Base-by-base conservation (phyloP, 2,888 invertebrate genomes). In the Chalcosyrphus nemorum region DNA sequence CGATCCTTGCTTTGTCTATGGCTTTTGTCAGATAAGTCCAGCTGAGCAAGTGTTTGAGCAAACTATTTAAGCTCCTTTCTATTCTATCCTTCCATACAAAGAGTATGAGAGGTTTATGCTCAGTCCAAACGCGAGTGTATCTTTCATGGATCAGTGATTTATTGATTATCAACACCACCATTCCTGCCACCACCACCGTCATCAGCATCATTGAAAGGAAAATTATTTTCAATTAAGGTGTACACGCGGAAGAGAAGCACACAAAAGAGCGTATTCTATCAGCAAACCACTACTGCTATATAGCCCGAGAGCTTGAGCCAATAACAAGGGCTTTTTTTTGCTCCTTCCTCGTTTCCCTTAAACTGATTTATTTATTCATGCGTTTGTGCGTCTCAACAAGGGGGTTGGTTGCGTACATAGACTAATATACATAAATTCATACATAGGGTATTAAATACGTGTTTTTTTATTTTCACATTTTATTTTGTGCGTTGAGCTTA, bases 321-420 rank as follows among this genome's bases (percentile, higher is more conserved):
- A 52, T 50, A 59, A 47, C 38, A 27, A 38, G 29, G n/a, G 1
- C n/a, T 4, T 17, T 21, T 47, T 43, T 5, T 29, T 15, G 41
- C 43, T 9, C 24, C 24, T 19, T 45, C 4, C 27, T 27, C 27
- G n/a, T 11, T 24, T 52, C 17, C 17, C 56, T 74, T 65, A 35
- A 74, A 56, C 43, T 63, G 43, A 63, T 74, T 74, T 74, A 74
- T 74, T 74, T 74, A 74, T 74, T 74, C 45, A 74, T 74, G 74
- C 74, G 45, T 70, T 45, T 45, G 15, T 47, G 57, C 15, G 45
- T 74, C 32, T 17, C 29, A 6, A 17, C 3, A 13, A 47, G 45
- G 57, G 24, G 24, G 19, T 35, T 43, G 27, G 27, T n/a, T 11
- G 45, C 4, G 6, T 59, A 59, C 32, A 24, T 15, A n/a, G 11